These are phyloP conservation scores for Diceros bicornis DNA, from an alignment of 2,797 vertebrate species.

Conservation along the genomic window DNA sequence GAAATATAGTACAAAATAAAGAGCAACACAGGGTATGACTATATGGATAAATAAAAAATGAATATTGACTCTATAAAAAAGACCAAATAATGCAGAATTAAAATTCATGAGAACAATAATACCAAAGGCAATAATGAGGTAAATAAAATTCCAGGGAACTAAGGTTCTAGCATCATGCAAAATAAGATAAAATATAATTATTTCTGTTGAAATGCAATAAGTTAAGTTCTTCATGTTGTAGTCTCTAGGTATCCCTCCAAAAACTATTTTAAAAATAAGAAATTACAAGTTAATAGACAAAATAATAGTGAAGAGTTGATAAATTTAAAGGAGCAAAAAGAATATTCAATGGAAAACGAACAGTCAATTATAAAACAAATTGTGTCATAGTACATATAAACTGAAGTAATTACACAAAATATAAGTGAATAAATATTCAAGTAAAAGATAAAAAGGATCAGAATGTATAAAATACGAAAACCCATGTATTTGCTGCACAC, in stretches of 20 bases:
- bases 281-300: neutral
- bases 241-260: neutral
- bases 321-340: neutral
- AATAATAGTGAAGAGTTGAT: neutral
- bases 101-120: neutral
- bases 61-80: neutral
- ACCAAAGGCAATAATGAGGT: neutral
- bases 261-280: neutral
- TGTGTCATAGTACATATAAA: neutral
- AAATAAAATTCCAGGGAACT: neutral
- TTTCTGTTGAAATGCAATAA: neutral
- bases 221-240: neutral
- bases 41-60: neutral
- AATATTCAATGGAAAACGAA: neutral
- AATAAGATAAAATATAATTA: neutral
- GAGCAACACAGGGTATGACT: neutral
- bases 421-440: neutral
- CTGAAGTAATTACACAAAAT: neutral
- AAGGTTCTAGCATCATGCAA: neutral
- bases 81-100: neutral
- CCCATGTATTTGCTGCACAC: neutral
- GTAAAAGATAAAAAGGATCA: neutral
- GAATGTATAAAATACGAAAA: neutral
- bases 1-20: neutral
- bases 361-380: neutral